phyloP scores from a whole-genome alignment of 2,113 vertebrate species.

The Notothenia coriiceps region DNA sequence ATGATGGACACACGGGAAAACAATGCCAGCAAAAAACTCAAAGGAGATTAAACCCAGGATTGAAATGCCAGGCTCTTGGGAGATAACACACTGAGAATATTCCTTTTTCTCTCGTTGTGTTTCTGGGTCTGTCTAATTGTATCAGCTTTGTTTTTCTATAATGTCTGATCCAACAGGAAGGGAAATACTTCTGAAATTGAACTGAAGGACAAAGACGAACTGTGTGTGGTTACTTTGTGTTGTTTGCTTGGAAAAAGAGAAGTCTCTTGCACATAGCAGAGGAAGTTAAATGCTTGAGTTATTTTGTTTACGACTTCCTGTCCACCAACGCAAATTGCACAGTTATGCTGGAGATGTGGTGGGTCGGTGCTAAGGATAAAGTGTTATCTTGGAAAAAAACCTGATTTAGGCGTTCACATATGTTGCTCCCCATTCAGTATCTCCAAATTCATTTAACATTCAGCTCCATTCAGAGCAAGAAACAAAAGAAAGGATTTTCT shows the following conservation, averaged over 20 bases:
- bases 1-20: constrained; percentile 58
- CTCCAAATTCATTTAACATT: constrained; percentile 23
- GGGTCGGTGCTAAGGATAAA: not conserved
- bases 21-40: constrained; percentile 68
- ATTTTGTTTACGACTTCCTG: constrained; percentile 73
- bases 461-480: constrained; percentile 17
- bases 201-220: constrained; percentile 25
- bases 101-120: constrained; percentile 18
- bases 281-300: constrained; percentile 29
- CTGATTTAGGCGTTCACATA: not conserved
- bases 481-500: constrained; percentile 7
- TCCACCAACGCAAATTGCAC: constrained; percentile 49
- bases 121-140: constrained; percentile 66
- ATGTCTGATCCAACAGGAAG: constrained; percentile 18
- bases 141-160: constrained; percentile 65
- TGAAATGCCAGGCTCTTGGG: constrained; percentile 53
- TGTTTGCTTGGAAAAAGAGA: constrained; percentile 34
- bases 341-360: constrained; percentile 16
- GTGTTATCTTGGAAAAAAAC: constrained; percentile 35
- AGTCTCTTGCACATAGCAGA: constrained; percentile 41
- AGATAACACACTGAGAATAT: constrained; percentile 66
- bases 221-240: constrained; percentile 36
- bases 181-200: constrained; percentile 29
- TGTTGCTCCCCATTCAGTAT: constrained; percentile 3
- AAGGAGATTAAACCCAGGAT: constrained; percentile 71